A percentile compares a stretch with the other conserved stretches of the same genome.
Conservation (phyloP, 2,797 vertebrate species). For the Huso huso region DNA sequence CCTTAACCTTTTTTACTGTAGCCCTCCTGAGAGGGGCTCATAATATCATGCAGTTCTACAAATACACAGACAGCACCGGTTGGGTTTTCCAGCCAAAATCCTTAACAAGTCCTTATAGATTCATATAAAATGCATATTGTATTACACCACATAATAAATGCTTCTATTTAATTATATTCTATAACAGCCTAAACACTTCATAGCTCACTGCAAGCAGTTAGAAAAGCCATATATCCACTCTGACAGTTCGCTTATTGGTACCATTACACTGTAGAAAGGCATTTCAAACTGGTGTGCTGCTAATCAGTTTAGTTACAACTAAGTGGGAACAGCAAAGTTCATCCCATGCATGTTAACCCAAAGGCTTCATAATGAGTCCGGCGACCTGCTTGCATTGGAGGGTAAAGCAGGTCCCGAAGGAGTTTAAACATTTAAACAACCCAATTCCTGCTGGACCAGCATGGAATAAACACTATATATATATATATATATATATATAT, state of each 20-base stretch:
- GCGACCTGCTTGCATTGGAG: constrained; percentile 2
- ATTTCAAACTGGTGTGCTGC: neutral
- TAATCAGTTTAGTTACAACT: neutral
- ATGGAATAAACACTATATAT: constrained; percentile 5
- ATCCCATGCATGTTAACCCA: neutral
- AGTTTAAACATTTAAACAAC: constrained; percentile 5
- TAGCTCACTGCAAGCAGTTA: neutral
- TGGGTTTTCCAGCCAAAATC: constrained; percentile 21
- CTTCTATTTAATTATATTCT: constrained; percentile 41
- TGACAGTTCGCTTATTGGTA: neutral
- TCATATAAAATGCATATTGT: constrained; percentile 20
- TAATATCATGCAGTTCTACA: constrained; percentile 28
- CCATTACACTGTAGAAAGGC: neutral
- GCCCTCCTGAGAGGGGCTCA: constrained; percentile 29
- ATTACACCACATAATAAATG: constrained; percentile 19
- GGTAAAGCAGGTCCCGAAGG: constrained; percentile 24
- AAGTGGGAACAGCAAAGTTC: neutral
- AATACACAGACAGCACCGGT: constrained; percentile 43
- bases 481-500: too few species aligned
- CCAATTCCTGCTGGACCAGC: neutral
- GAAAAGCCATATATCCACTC: neutral
- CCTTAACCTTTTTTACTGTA: constrained; percentile 21
- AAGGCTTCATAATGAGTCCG: too few species aligned
- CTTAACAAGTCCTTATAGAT: constrained; percentile 22
- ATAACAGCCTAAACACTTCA: constrained; percentile 35